These are phyloP conservation scores for Nixonia krombeini DNA, from an alignment of 1,140 invertebrate genomes.

Conservation along the genomic window DNA sequence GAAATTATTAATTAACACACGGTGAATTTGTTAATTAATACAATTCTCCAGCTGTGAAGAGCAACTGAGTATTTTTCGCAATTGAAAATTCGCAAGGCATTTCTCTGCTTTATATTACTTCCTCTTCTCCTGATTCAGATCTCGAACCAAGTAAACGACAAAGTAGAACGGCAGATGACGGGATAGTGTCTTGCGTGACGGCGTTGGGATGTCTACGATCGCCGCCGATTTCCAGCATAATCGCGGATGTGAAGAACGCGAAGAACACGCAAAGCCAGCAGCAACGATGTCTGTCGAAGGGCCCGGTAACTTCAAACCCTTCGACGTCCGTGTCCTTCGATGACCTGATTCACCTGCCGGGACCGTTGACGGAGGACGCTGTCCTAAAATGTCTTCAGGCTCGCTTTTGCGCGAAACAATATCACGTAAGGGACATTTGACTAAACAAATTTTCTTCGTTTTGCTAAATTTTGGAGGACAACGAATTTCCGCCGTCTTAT, in stretches of 20 bases:
- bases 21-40: too few species aligned
- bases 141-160: conserved; percentile 61
- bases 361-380: conserved; percentile 93
- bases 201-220: conserved; percentile 61
- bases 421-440: conserved; percentile 86
- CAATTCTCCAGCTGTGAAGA: too few species aligned
- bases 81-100: too few species aligned
- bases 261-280: conserved; percentile 46
- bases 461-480: too few species aligned
- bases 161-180: conserved; percentile 57
- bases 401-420: conserved; percentile 87
- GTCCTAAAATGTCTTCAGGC: conserved; percentile 92
- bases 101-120: too few species aligned
- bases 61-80: too few species aligned
- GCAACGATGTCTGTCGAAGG: conserved; percentile 60
- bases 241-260: conserved; percentile 62
- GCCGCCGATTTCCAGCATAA: conserved; percentile 63
- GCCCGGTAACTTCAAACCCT: conserved; percentile 20
- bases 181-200: conserved; percentile 67
- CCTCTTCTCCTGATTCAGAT: conserved; percentile 43
- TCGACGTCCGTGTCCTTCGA: conserved; percentile 75
- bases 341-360: conserved; percentile 92
- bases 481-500: too few species aligned
- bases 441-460: too few species aligned
- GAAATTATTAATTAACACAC: too few species aligned